Evolutionary conservation across 1,140 invertebrate species (phyloP), one percentile per base, ranked within the genome.

Genomic region (Popillia japonica): DNA sequence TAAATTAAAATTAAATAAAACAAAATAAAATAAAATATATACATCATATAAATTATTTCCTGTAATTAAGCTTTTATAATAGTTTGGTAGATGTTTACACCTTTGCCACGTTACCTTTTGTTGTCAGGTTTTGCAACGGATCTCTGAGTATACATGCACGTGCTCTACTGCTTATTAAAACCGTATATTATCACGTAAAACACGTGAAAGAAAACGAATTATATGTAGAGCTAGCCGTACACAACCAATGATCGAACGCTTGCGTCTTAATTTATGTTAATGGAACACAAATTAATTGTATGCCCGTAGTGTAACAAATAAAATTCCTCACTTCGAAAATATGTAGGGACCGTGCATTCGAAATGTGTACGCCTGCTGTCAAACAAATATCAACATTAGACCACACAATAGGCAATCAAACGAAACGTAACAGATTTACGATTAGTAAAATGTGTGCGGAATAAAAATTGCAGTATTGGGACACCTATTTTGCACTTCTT

Each of bases 321-420:
- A 73, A 73, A 73, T 42, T 40, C 72, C n/a, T 42, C 34, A 73
- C 27, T 40, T 73, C 72, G 40, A 73, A 73, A 73, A 73, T 73
- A 73, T 73, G 27, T 77, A 72, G 20, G n/a, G 42, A 78, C 44
- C n/a, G n/a, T 41, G 77, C 40, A 7, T 10, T 75, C 72, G 42
- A 64, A 23, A 27, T 22, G n/a, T n/a, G 72, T 78, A 82, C 79
- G 81, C 59, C 77, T 40, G 41, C 72, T 80, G 81, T 79, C 77
- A 80, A 79, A 81, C 77, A 81, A 82, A 82, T 82, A 42, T 78
- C 79, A 78, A 75, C 78, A 81, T 81, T 82, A 82, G 81, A 82
- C 80, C 81, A 78, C 81, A 82, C 81, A 82, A 82, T 82, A 79
- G 81, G 79, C 77, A 77, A 78, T 77, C 80, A 73, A 73, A 73